These are phyloP conservation scores for Alitta virens DNA, from an alignment of 2,888 invertebrate genomes.

Conservation along the genomic window DNA sequence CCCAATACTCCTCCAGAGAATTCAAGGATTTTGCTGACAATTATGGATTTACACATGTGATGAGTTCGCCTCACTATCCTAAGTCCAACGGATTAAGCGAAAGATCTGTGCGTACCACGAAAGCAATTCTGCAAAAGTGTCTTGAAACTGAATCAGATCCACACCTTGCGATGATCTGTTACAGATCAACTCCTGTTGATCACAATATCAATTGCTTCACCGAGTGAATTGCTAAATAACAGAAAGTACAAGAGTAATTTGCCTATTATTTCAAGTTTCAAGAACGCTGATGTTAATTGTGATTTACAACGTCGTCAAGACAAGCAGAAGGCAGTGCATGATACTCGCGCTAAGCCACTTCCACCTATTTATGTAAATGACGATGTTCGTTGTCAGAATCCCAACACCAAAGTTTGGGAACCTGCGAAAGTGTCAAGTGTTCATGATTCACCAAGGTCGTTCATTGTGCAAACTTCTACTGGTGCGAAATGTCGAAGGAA, in stretches of 20 bases:
- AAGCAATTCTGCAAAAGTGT: slow-evolving; percentile 20
- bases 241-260: too few species aligned
- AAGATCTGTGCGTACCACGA: slow-evolving; percentile 24
- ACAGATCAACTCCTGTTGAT: too few species aligned
- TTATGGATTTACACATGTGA: slow-evolving; percentile 14
- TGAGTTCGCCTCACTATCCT: slow-evolving; percentile 25
- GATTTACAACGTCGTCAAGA: too few species aligned
- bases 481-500: background rate
- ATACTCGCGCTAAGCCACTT: too few species aligned
- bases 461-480: background rate
- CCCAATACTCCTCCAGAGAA: slow-evolving; percentile 25
- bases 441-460: background rate
- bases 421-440: background rate
- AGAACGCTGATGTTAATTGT: too few species aligned
- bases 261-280: too few species aligned
- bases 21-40: slow-evolving; percentile 21
- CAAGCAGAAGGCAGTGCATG: too few species aligned
- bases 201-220: too few species aligned
- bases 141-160: background rate
- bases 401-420: background rate
- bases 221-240: too few species aligned
- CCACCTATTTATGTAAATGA: too few species aligned
- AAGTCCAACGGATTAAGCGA: slow-evolving; percentile 32
- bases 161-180: background rate
- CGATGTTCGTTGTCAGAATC: too few species aligned